Evolutionary conservation across 2,888 invertebrate genomes (phyloP), one percentile per base, ranked within the genome.

Genomic region (Acrobasis suavella): DNA sequence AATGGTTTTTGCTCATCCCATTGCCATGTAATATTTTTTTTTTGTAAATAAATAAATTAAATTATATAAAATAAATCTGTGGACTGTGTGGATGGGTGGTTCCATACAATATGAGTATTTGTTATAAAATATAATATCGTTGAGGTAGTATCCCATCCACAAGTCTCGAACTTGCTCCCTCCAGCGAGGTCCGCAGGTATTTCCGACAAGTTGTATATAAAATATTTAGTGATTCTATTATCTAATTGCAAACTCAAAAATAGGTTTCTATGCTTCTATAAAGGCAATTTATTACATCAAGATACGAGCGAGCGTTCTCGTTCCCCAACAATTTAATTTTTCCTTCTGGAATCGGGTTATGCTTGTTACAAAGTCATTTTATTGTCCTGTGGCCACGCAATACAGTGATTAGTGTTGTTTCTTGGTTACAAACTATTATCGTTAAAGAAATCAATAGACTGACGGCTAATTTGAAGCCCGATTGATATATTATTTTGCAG

Each of bases 361-460:
- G 32, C 64, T 67, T 64, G 65, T 64, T 65, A 67, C 65, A 65
- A 64, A 65, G 65, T 65, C 64, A 58, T 67, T 67, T 64, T 65
- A 65, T 64, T 64, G 65, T 60, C 60, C 62, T 62, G 63, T 60
- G 37, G 46, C 22, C 65, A 67, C 67, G 67, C 67, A 56, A 67
- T 65, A 22, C 59, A 50, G 67, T 62, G 60, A 65, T 67, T 65
- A 65, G 63, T 49, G 62, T 38, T 63, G 65, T 63, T 60, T 59
- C 67, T 65, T 62, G 50, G 60, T 60, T 64, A 59, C 50, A 32
- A 17, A 22, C 62, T 17, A 46, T 46, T 56, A 56, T 52, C 54
- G 55, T 62, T 38, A 37, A 62, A 46, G 49, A 50, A 62, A 62
- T 56, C 62, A 62, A 62, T 62, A 46, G 59, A n/a, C 39, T 17